phyloP scores from a whole-genome alignment of 2,113 vertebrate genomes.

The Myotis brandtii region DNA sequence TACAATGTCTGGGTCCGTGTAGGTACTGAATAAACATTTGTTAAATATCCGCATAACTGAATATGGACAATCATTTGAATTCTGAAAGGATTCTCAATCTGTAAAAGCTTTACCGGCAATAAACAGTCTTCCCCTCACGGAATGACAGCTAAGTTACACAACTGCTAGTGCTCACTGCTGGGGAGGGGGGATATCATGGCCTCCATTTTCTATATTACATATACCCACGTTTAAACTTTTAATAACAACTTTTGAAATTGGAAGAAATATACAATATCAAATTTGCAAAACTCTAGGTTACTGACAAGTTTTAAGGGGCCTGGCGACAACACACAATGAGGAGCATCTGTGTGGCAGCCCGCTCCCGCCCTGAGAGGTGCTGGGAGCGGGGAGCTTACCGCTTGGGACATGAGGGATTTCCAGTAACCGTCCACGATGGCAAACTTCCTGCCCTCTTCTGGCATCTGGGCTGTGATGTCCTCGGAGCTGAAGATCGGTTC shows the following conservation, averaged over 20 bases:
- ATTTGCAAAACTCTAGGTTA: constrained; percentile 28
- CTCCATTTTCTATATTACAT: background rate
- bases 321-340: background rate
- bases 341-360: background rate
- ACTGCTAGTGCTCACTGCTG: background rate
- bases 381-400: constrained; percentile 83
- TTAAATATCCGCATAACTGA: background rate
- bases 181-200: background rate
- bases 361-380: background rate
- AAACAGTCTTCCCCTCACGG: background rate
- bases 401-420: constrained; percentile 91
- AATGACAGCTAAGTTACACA: background rate
- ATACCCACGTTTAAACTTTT: constrained; percentile 14
- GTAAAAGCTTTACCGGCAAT: background rate
- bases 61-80: background rate
- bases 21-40: background rate
- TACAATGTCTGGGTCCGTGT: background rate
- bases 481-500: constrained; percentile 97
- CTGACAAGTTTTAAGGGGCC: background rate
- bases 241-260: background rate
- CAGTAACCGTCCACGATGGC: constrained; percentile 91
- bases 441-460: constrained; percentile 95
- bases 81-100: constrained; percentile 36
- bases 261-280: background rate
- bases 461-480: constrained; percentile 96